A percentile compares a stretch with the other conserved stretches of the same genome.
Conservation (phyloP, 2,797 vertebrate species). For the Natrix natrix region DNA sequence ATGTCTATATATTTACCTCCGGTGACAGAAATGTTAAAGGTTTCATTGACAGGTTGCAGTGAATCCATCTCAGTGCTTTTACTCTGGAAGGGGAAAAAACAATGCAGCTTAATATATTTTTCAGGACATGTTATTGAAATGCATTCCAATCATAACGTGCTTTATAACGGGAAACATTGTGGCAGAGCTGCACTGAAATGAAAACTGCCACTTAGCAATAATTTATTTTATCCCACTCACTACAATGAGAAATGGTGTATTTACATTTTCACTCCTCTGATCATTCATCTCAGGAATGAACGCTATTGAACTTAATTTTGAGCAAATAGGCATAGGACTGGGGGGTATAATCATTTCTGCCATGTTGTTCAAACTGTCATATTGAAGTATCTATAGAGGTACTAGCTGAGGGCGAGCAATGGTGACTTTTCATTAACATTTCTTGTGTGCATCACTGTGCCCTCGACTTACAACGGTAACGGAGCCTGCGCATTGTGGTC, state of each 20-base stretch:
- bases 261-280: background rate
- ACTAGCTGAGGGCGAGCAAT: background rate
- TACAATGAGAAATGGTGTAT: background rate
- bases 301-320: background rate
- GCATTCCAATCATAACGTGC: rapidly evolving
- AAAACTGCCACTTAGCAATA: background rate
- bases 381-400: background rate
- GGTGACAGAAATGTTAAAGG: slow-evolving; percentile 74
- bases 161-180: background rate
- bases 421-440: background rate
- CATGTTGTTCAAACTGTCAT: background rate
- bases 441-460: background rate
- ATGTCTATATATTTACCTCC: slow-evolving; percentile 70
- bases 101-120: background rate
- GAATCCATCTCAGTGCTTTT: slow-evolving; percentile 66
- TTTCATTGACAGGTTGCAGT: slow-evolving; percentile 51
- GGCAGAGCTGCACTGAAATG: background rate
- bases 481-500: background rate
- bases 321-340: background rate
- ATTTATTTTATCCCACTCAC: background rate
- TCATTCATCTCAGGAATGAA: background rate
- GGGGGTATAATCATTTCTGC: background rate
- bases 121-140: background rate
- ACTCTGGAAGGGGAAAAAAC: slow-evolving; percentile 48
- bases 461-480: background rate